These are phyloP conservation scores for Drosophila pseudotakahashii DNA, from an alignment of 2,888 invertebrate genomes.

Conservation along the genomic window DNA sequence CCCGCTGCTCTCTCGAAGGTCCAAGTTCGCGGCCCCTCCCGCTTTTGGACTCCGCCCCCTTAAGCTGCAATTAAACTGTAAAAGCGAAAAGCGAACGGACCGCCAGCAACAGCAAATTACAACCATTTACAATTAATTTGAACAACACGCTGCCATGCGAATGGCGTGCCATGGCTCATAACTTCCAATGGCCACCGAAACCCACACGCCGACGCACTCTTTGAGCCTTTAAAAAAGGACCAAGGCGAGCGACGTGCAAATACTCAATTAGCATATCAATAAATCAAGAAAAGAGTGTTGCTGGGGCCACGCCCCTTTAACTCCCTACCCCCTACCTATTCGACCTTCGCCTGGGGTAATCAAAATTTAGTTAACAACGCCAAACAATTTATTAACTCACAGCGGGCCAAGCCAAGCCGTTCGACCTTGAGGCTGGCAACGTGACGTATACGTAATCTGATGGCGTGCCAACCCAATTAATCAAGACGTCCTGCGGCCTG, in stretches of 20 bases:
- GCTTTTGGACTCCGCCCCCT: slow-evolving; percentile 18
- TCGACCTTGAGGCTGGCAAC: slow-evolving; percentile 30
- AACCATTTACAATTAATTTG: slow-evolving; percentile 78
- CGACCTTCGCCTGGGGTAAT: slow-evolving; percentile 45
- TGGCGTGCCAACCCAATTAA: slow-evolving; percentile 74
- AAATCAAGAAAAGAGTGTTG: slow-evolving; percentile 74
- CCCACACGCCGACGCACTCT: slow-evolving; percentile 24
- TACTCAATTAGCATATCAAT: slow-evolving; percentile 80
- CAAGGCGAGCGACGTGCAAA: slow-evolving; percentile 66
- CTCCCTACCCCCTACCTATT: not conserved
- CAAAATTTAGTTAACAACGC: slow-evolving; percentile 78
- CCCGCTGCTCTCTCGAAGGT: slow-evolving; percentile 25
- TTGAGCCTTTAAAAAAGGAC: slow-evolving; percentile 50
- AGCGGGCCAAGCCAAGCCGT: slow-evolving; percentile 17
- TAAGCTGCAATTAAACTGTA: slow-evolving; percentile 76
- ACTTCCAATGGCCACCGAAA: slow-evolving; percentile 54
- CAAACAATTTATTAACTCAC: slow-evolving; percentile 75
- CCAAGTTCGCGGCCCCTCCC: slow-evolving; percentile 39
- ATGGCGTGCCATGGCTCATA: slow-evolving; percentile 78
- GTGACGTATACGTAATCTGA: slow-evolving; percentile 58
- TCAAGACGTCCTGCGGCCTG: slow-evolving; percentile 56
- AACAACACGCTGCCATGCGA: slow-evolving; percentile 73
- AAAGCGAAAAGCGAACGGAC: slow-evolving; percentile 63
- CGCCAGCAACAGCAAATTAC: slow-evolving; percentile 66
- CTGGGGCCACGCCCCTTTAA: slow-evolving; percentile 3